These are phyloP conservation scores for Stegastes partitus DNA, from an alignment of 2,113 vertebrate species.

Conservation along the genomic window DNA sequence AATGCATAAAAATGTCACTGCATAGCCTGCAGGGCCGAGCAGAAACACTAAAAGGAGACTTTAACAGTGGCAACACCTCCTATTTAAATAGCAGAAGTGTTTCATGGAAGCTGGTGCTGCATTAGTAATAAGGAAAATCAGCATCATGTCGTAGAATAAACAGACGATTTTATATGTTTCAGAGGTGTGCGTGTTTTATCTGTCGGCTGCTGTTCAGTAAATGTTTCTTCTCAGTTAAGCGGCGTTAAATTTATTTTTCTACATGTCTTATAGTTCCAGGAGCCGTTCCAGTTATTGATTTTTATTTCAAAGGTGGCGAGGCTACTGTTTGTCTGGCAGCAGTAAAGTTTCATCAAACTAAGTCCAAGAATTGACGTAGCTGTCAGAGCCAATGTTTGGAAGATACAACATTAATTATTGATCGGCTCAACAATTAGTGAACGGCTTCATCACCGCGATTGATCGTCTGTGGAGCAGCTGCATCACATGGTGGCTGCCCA, in stretches of 20 bases:
- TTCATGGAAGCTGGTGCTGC: background rate
- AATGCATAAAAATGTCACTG: slow-evolving; percentile 58
- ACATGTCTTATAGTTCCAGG: slow-evolving; percentile 15
- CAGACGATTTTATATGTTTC: too few relatives aligned
- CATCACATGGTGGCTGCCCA: background rate
- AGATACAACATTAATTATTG: slow-evolving; percentile 56
- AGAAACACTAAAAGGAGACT: slow-evolving; percentile 35
- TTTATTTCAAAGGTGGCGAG: slow-evolving; percentile 44
- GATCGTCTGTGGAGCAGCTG: slow-evolving; percentile 38
- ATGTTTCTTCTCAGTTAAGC: slow-evolving; percentile 18
- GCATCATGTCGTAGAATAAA: background rate
- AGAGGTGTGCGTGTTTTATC: too few relatives aligned
- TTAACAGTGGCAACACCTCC: slow-evolving; percentile 20
- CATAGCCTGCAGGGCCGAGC: slow-evolving; percentile 24
- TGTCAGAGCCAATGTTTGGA: slow-evolving; percentile 58
- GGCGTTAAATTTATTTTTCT: slow-evolving; percentile 32
- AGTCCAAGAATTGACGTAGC: slow-evolving; percentile 51
- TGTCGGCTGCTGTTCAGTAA: background rate
- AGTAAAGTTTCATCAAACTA: slow-evolving; percentile 56
- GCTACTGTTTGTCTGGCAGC: slow-evolving; percentile 35
- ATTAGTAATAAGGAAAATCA: slow-evolving; percentile 10
- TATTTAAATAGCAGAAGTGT: slow-evolving; percentile 24
- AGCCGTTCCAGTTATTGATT: slow-evolving; percentile 61
- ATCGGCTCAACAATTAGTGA: slow-evolving; percentile 45
- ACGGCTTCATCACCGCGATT: slow-evolving; percentile 34